Evolutionary conservation across 1,140 invertebrate species (phyloP).

Genomic region (Asbolus verrucosus): DNA sequence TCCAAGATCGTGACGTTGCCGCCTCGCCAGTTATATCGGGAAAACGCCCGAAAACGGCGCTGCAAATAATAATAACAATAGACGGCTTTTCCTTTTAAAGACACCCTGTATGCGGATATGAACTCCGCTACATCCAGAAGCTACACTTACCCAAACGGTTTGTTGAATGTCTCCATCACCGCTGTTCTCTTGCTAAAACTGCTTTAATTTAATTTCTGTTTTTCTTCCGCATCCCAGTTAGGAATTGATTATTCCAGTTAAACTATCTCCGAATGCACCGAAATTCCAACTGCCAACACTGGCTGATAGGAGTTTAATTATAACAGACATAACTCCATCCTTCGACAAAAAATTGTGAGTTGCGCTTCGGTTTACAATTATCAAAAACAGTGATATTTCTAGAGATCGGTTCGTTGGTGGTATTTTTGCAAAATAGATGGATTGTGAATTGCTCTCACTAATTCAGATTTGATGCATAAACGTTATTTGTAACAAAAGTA

Average conservation of each 20-base stretch:
- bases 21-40: slow-evolving; percentile 9
- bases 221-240: slow-evolving; percentile 3
- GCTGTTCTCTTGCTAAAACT: slow-evolving; percentile 18
- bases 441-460: too few relatives aligned
- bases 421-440: too few relatives aligned
- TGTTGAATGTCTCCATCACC: slow-evolving; percentile 5
- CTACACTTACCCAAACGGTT: slow-evolving; percentile 24
- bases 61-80: slow-evolving; percentile 38
- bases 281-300: slow-evolving; percentile 18
- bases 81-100: slow-evolving; percentile 5
- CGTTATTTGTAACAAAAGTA: too few relatives aligned
- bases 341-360: too few relatives aligned
- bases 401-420: too few relatives aligned
- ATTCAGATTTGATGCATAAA: too few relatives aligned
- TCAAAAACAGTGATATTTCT: too few relatives aligned
- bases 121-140: slow-evolving; percentile 14
- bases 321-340: background rate
- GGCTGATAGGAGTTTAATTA: slow-evolving; percentile 14
- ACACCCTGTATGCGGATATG: slow-evolving; percentile 35
- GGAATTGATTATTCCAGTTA: slow-evolving; percentile 14
- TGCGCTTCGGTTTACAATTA: too few relatives aligned
- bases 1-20: slow-evolving; percentile 21
- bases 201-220: slow-evolving; percentile 34
- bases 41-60: slow-evolving; percentile 9
- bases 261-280: background rate